phyloP scores from a whole-genome alignment of 2,797 vertebrate genomes.

The Crocodylus rhombifer region DNA sequence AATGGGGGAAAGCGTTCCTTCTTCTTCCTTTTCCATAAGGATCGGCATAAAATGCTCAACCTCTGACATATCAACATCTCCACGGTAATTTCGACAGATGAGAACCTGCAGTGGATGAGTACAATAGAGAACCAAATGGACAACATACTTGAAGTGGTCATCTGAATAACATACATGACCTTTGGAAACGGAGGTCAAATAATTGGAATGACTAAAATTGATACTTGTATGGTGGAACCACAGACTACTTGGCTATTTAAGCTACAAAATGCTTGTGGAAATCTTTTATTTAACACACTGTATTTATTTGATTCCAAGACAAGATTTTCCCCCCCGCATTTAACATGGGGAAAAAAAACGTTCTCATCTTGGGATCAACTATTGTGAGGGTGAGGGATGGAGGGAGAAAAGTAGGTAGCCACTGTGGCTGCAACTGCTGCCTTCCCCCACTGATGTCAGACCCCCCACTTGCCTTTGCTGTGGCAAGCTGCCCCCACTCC shows the following conservation, averaged over 20 bases:
- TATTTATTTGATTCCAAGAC: too few species aligned
- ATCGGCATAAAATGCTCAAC: constrained; percentile 99
- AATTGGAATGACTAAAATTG: too few species aligned
- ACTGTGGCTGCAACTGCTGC: too few species aligned
- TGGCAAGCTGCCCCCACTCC: too few species aligned
- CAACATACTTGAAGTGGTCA: accelerated
- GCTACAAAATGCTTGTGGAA: accelerated
- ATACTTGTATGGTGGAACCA: accelerated
- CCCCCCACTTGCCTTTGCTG: too few species aligned
- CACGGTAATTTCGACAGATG: constrained; percentile 96
- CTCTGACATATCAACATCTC: constrained; percentile 99
- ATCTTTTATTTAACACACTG: not conserved
- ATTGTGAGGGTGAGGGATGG: too few species aligned
- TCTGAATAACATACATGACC: accelerated
- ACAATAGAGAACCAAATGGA: not conserved
- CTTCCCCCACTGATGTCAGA: too few species aligned
- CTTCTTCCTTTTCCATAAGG: constrained; percentile 98
- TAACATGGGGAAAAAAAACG: too few species aligned
- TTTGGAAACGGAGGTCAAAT: accelerated
- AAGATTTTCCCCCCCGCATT: too few species aligned
- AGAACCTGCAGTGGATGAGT: constrained; percentile 85
- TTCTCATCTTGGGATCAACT: too few species aligned
- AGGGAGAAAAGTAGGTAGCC: too few species aligned
- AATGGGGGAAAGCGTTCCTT: constrained; percentile 94
- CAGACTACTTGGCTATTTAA: accelerated